Conservation (phyloP, 30 jellyfish, hydroid and myxozoan species). For the Sanderia malayensis region DNA sequence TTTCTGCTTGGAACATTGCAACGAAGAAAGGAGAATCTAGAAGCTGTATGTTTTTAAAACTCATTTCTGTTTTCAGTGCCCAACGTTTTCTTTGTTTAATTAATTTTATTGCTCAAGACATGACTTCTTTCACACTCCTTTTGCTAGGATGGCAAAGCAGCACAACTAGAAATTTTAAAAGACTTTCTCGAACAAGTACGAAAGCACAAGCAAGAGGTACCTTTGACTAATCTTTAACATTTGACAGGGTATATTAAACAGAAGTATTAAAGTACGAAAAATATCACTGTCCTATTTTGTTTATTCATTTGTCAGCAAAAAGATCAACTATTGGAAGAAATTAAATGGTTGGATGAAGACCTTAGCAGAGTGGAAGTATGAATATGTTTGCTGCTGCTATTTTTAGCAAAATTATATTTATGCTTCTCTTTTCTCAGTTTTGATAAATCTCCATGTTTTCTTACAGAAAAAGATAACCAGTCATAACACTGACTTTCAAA, state of each 20-base stretch:
- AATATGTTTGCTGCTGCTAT: neutral
- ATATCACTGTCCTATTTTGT: too few relatives aligned
- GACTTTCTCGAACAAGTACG: slow-evolving; percentile 84
- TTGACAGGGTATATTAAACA: neutral
- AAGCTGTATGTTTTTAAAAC: slow-evolving; percentile 54
- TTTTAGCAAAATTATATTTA: neutral
- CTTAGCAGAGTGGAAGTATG: slow-evolving; percentile 77
- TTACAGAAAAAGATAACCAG: slow-evolving; percentile 63
- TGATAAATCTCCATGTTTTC: neutral
- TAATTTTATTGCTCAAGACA: neutral
- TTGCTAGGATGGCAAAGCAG: slow-evolving; percentile 85
- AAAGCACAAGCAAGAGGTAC: slow-evolving; percentile 90
- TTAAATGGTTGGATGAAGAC: slow-evolving; percentile 81
- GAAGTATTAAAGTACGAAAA: neutral
- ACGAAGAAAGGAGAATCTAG: slow-evolving; percentile 64
- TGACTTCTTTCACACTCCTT: neutral
- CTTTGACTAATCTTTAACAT: too few relatives aligned
- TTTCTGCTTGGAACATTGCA: slow-evolving; percentile 69
- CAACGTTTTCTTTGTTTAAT: too few relatives aligned
- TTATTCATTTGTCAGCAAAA: too few relatives aligned
- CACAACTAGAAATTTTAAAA: slow-evolving; percentile 84
- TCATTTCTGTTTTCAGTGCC: neutral
- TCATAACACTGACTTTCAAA: slow-evolving; percentile 74
- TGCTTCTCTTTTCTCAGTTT: too few relatives aligned
- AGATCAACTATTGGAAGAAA: slow-evolving; percentile 72